Conservation (phyloP, 1,140 invertebrate genomes). For the Stratiolaelaps scimitus region DNA sequence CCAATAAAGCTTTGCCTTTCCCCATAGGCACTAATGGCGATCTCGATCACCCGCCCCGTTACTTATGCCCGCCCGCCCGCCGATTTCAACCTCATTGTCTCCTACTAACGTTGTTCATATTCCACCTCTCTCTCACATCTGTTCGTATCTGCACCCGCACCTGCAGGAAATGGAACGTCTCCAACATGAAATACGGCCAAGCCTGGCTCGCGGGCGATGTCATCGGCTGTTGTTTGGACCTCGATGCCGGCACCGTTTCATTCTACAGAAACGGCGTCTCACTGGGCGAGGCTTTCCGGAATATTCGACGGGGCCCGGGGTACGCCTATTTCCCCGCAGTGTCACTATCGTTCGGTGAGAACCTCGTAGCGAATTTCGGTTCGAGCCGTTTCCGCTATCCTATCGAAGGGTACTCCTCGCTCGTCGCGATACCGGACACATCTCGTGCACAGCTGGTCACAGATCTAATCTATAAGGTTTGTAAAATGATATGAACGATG, state of each 20-base stretch:
- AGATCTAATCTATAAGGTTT: slow-evolving; percentile 18
- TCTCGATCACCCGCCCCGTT: too few species aligned
- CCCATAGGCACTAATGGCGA: too few species aligned
- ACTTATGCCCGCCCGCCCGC: too few species aligned
- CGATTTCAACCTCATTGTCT: too few species aligned
- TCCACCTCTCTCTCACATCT: too few species aligned
- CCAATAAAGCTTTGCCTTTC: too few species aligned
- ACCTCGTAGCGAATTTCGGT: slow-evolving; percentile 65
- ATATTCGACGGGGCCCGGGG: slow-evolving; percentile 54
- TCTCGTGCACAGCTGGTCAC: not conserved
- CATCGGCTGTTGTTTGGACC: slow-evolving; percentile 61
- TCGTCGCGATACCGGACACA: slow-evolving; percentile 45
- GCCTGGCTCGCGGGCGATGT: slow-evolving; percentile 60
- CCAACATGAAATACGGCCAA: slow-evolving; percentile 61
- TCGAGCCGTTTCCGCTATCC: slow-evolving; percentile 57
- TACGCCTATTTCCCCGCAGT: slow-evolving; percentile 62
- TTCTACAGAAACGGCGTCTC: slow-evolving; percentile 55
- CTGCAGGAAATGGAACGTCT: slow-evolving; percentile 63
- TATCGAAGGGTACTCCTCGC: slow-evolving; percentile 51
- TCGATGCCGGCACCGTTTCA: slow-evolving; percentile 46
- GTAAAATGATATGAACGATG: not conserved
- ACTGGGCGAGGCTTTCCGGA: slow-evolving; percentile 59
- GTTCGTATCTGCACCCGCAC: too few species aligned
- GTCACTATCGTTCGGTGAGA: slow-evolving; percentile 59
- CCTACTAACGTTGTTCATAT: too few species aligned